Evolutionary conservation across 2,797 vertebrate genomes (phyloP).

Genomic region (Sparus aurata): DNA sequence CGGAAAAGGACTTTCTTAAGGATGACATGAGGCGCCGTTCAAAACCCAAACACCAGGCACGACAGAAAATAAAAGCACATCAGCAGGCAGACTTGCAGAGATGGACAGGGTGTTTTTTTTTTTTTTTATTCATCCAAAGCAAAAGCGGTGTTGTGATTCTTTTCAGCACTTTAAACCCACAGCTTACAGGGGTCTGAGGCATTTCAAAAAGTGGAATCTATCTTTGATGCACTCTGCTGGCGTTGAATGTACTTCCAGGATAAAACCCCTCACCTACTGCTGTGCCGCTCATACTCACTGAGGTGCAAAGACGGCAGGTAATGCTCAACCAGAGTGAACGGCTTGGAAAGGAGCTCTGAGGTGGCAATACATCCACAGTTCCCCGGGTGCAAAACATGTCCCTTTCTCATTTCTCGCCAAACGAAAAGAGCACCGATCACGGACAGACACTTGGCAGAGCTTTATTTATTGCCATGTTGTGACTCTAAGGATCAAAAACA

Average conservation of each 20-base stretch:
- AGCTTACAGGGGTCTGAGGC: slow-evolving; percentile 51
- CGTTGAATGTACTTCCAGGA: slow-evolving; percentile 66
- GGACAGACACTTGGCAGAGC: background rate
- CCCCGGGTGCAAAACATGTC: slow-evolving; percentile 48
- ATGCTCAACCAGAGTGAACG: slow-evolving; percentile 56
- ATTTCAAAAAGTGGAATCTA: slow-evolving; percentile 65
- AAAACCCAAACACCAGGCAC: slow-evolving; percentile 62
- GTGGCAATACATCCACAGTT: slow-evolving; percentile 38
- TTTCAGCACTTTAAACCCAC: slow-evolving; percentile 70
- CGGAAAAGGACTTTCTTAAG: slow-evolving; percentile 54
- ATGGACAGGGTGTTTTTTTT: slow-evolving; percentile 51
- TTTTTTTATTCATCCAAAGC: slow-evolving; percentile 77
- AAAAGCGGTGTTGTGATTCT: slow-evolving; percentile 66
- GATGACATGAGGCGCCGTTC: slow-evolving; percentile 60
- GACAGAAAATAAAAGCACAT: slow-evolving; percentile 76
- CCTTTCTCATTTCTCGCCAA: slow-evolving; percentile 45
- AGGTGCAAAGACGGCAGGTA: slow-evolving; percentile 70
- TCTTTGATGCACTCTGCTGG: slow-evolving; percentile 61
- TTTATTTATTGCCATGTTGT: slow-evolving; percentile 27
- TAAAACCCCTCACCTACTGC: slow-evolving; percentile 70
- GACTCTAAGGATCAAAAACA: slow-evolving; percentile 7
- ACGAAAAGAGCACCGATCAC: slow-evolving; percentile 34
- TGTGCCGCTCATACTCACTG: slow-evolving; percentile 59
- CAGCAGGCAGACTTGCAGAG: slow-evolving; percentile 60
- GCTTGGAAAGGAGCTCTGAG: slow-evolving; percentile 44